Conservation (phyloP, 2,113 vertebrate species). For the Rhinolophus sinicus region DNA sequence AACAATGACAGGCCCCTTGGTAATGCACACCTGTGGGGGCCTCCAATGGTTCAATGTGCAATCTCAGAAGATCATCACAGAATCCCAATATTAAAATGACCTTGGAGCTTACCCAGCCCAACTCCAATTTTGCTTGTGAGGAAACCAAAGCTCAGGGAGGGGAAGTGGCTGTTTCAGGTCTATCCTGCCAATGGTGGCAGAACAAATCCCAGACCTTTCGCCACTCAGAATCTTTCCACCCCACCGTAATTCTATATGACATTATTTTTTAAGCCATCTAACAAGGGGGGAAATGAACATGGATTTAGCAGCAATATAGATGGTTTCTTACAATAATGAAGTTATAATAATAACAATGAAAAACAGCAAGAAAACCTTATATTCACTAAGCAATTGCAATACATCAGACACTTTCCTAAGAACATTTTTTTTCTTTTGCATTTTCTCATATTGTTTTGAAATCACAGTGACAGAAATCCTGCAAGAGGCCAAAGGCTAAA, state of each 20-base stretch:
- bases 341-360: neutral
- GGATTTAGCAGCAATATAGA: neutral
- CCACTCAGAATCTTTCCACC: neutral
- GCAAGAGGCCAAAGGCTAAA: neutral
- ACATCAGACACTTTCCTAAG: neutral
- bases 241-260: neutral
- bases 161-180: neutral
- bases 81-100: neutral
- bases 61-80: neutral
- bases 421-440: neutral
- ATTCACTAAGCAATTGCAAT: neutral
- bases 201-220: neutral
- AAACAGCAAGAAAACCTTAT: neutral
- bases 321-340: neutral
- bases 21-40: neutral
- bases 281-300: neutral
- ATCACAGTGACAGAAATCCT: neutral
- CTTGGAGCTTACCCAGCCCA: neutral
- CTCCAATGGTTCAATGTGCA: neutral
- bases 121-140: neutral
- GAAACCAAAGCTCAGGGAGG: neutral
- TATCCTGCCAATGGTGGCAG: neutral
- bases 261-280: neutral
- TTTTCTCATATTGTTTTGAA: neutral
- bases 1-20: neutral